Evolutionary conservation across 2,888 invertebrate genomes (phyloP).

Genomic region (Amphimallon solstitiale): DNA sequence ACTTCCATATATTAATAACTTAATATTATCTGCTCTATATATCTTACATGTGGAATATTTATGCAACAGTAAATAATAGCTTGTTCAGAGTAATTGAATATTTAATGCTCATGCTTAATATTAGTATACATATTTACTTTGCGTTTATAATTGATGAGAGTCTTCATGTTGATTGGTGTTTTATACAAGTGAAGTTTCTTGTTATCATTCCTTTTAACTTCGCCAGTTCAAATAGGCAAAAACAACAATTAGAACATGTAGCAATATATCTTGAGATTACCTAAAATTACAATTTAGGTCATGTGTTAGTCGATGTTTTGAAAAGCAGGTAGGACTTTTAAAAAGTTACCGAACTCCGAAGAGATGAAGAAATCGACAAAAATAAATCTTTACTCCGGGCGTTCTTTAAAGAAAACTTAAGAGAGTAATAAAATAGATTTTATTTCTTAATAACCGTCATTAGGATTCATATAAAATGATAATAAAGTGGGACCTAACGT

Average conservation of each 20-base stretch:
- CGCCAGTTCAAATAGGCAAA: no score
- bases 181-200: no score
- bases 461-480: slow-evolving; percentile 18
- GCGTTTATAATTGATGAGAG: no score
- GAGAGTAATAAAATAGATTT: slow-evolving; percentile 24
- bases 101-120: no score
- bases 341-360: not conserved
- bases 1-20: slow-evolving; percentile 21
- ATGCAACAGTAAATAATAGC: not conserved
- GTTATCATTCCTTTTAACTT: no score
- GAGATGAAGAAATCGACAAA: slow-evolving; percentile 28
- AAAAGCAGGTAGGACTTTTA: not conserved
- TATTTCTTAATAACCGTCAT: slow-evolving; percentile 34
- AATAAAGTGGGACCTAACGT: slow-evolving; percentile 23
- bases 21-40: slow-evolving; percentile 4
- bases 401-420: slow-evolving; percentile 14
- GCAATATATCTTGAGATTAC: no score
- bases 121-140: no score
- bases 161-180: no score
- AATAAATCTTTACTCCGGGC: slow-evolving; percentile 11
- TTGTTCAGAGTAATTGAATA: no score
- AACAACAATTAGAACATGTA: no score
- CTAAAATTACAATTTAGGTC: not conserved
- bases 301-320: not conserved
- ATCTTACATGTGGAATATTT: not conserved